Conservation (phyloP, 2,888 invertebrate genomes). For the Ferdinandea cuprea region DNA sequence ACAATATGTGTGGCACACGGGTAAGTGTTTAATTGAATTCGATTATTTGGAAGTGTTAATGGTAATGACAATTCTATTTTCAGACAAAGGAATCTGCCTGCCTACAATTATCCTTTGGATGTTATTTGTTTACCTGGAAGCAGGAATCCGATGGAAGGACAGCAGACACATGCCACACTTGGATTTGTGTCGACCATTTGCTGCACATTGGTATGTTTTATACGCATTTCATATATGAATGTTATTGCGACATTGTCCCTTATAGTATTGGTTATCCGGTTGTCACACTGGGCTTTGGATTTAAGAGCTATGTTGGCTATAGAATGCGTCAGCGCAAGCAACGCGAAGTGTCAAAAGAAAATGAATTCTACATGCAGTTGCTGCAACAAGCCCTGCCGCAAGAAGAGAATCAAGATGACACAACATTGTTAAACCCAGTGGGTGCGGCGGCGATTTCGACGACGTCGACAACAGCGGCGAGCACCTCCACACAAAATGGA, state of each 20-base stretch:
- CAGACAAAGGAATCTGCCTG: slow-evolving; percentile 96
- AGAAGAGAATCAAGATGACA: slow-evolving; percentile 80
- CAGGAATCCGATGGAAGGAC: slow-evolving; percentile 92
- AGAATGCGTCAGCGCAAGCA: slow-evolving; percentile 95
- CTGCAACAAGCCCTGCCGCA: slow-evolving; percentile 95
- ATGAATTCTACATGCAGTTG: slow-evolving; percentile 96
- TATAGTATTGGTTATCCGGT: slow-evolving; percentile 95
- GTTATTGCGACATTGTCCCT: background rate
- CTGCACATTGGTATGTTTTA: slow-evolving; percentile 93
- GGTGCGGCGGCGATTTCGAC: slow-evolving; percentile 68
- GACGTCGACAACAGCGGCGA: slow-evolving; percentile 70
- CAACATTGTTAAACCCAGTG: slow-evolving; percentile 57
- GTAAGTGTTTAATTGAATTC: slow-evolving; percentile 83
- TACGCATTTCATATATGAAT: too few relatives aligned
- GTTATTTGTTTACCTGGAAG: slow-evolving; percentile 97
- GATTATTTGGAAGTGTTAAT: background rate
- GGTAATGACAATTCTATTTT: slow-evolving; percentile 76
- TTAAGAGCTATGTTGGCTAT: slow-evolving; percentile 96
- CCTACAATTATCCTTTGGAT: slow-evolving; percentile 97
- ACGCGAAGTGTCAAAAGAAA: slow-evolving; percentile 96
- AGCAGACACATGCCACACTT: slow-evolving; percentile 92
- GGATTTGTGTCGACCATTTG: slow-evolving; percentile 97
- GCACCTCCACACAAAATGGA: slow-evolving; percentile 64
- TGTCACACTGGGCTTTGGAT: slow-evolving; percentile 97
- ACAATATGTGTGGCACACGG: slow-evolving; percentile 99